These are phyloP conservation scores for Rallus crepitans DNA, from an alignment of 2,797 vertebrate species.

Conservation along the genomic window DNA sequence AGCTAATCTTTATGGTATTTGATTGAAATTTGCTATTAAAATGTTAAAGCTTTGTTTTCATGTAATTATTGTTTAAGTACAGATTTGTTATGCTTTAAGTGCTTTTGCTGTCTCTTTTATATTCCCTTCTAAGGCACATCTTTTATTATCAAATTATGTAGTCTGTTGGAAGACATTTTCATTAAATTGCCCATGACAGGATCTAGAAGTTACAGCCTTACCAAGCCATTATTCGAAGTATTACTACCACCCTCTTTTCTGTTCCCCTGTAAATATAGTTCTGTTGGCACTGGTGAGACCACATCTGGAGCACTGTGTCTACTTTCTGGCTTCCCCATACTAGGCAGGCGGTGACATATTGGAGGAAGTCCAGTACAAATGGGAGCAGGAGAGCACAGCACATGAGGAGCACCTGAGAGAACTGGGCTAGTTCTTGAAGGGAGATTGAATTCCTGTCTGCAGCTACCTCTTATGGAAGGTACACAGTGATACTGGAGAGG, in stretches of 20 bases:
- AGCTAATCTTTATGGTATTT: neutral
- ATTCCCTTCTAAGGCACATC: neutral
- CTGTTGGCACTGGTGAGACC: neutral
- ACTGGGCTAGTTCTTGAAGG: neutral
- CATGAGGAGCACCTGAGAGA: neutral
- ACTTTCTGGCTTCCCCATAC: neutral
- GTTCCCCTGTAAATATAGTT: neutral
- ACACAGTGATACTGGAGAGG: neutral
- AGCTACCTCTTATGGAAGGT: neutral
- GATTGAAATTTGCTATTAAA: neutral
- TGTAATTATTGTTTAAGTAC: neutral
- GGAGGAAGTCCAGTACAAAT: neutral
- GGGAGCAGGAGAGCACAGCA: neutral
- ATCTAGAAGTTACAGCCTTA: neutral
- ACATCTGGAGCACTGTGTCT: neutral
- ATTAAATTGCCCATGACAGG: neutral
- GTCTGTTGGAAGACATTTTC: neutral
- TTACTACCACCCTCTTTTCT: neutral
- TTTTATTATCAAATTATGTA: fast-evolving
- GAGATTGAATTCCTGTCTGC: neutral
- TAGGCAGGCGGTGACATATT: neutral
- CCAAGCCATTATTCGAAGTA: neutral
- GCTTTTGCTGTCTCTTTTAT: neutral
- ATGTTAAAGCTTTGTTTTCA: neutral
- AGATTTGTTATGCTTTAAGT: neutral